Base-by-base conservation (phyloP, 2,888 invertebrate genomes). In the Microctonus brassicae region DNA sequence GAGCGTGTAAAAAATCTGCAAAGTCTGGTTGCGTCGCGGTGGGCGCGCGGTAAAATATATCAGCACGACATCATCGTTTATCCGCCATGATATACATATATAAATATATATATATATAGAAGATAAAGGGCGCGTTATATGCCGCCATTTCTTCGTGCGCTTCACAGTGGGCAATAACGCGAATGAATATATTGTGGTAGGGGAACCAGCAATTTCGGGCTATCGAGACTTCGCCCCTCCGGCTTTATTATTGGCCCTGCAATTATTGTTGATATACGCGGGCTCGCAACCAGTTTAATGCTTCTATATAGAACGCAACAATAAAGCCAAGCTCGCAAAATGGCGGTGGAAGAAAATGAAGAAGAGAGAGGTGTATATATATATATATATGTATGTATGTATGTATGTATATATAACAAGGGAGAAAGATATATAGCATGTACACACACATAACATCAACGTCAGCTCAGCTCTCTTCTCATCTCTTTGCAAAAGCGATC, bases 121-220 rank as follows among this genome's bases (percentile, higher is more conserved):
- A 83, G 80, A 82, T 81, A 79, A 79, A 80, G 79, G 80, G 80
- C 79, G 72, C 69, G 47, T 17, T 47, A 4, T 47, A 4, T 33
- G 73, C 72, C 73, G 74, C 73, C 73, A 67, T 73, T 71, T 69
- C 63, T 69, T 65, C 62, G 60, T 73, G 72, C 66, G 60, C 73
- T 69, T 62, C 66, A 39, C 53, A 67, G n/a, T n/a, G 72, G 70
- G 76, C 73, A 75, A 75, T 73, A 76, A 78, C 70, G 57, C 36
- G 34, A 65, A 77, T 74, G 70, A n/a, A n/a, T n/a, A n/a, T n/a
- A 73, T 70, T 64, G 66, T 72, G 76, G 87, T 84, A 83, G 87
- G 87, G 84, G 87, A 87, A 87, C 87, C 86, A 69, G 84, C 85
- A 87, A 87, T 87, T 87, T 87, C 83, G 87, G 87, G 86, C 87